Evolutionary conservation across 2,113 vertebrate species (phyloP).

Genomic region (Lophotis ruficrista): DNA sequence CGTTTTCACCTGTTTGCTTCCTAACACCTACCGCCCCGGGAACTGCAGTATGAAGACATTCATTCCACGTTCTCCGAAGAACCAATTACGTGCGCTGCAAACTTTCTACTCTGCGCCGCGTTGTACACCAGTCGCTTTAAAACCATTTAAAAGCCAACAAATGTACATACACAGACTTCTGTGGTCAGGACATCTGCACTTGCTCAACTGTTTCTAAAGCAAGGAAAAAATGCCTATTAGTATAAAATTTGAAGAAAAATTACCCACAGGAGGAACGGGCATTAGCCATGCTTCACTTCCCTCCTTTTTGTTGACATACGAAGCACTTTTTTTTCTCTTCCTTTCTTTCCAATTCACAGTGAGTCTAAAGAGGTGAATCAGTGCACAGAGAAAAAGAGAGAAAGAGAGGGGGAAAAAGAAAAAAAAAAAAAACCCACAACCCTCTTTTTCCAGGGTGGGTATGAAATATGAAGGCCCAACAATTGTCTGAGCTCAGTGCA

Average conservation of each 20-base stretch:
- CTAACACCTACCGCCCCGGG: background rate
- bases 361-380: constrained; percentile 84
- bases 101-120: constrained; percentile 52
- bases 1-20: constrained; percentile 61
- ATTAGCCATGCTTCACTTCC: constrained; percentile 83
- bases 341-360: constrained; percentile 83
- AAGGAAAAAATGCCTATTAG: constrained; percentile 77
- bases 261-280: constrained; percentile 77
- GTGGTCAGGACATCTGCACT: constrained; percentile 78
- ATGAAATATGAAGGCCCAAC: constrained; percentile 87
- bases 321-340: constrained; percentile 77
- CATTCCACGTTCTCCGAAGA: background rate
- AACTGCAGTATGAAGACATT: background rate
- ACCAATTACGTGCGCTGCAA: constrained; percentile 56
- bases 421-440: constrained; percentile 47
- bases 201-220: constrained; percentile 82
- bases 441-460: constrained; percentile 82
- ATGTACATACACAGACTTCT: constrained; percentile 64
- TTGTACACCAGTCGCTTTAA: constrained; percentile 42
- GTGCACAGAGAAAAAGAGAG: constrained; percentile 79
- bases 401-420: constrained; percentile 16
- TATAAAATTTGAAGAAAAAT: constrained; percentile 85
- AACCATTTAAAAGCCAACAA: constrained; percentile 43
- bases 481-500: constrained; percentile 83
- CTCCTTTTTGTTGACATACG: constrained; percentile 79